Conservation (phyloP, 2,888 invertebrate genomes). For the Dermolepida albohirtum region DNA sequence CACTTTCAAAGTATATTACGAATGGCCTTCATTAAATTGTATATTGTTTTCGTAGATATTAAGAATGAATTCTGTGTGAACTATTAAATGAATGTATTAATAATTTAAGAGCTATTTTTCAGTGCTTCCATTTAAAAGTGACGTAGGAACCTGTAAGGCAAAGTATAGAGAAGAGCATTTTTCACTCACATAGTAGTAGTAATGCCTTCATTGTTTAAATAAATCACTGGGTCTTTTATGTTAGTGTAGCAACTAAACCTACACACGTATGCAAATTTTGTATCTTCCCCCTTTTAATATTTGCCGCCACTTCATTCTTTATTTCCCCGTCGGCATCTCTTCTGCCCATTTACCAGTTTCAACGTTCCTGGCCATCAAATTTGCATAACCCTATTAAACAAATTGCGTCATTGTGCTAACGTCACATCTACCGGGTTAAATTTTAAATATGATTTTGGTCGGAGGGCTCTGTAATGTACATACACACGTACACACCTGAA, state of each 20-base stretch:
- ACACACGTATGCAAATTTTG: conserved; percentile 2
- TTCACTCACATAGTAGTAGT: too few species aligned
- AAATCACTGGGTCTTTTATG: too few species aligned
- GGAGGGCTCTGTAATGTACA: neutral
- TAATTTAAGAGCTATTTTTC: too few species aligned
- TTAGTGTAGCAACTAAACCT: neutral
- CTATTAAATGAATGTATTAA: too few species aligned
- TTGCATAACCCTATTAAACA: conserved; percentile 7
- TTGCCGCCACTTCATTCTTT: neutral
- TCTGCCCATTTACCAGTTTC: neutral
- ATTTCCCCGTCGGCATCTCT: neutral
- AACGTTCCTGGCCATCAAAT: conserved; percentile 5
- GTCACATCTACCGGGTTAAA: neutral
- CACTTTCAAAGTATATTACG: too few species aligned
- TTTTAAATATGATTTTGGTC: neutral
- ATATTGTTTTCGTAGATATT: too few species aligned
- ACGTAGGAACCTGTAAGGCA: too few species aligned
- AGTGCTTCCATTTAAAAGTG: too few species aligned
- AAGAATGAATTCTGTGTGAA: too few species aligned
- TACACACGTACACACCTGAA: neutral
- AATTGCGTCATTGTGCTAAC: conserved; percentile 5
- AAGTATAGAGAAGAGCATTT: too few species aligned
- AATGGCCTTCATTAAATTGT: too few species aligned
- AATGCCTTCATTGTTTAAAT: too few species aligned
- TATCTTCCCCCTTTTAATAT: neutral